Percentiles rank a stretch among this genome's conserved stretches.
phyloP scores from a whole-genome alignment of 2,797 vertebrate species.

The Phylloscopus collybita region DNA sequence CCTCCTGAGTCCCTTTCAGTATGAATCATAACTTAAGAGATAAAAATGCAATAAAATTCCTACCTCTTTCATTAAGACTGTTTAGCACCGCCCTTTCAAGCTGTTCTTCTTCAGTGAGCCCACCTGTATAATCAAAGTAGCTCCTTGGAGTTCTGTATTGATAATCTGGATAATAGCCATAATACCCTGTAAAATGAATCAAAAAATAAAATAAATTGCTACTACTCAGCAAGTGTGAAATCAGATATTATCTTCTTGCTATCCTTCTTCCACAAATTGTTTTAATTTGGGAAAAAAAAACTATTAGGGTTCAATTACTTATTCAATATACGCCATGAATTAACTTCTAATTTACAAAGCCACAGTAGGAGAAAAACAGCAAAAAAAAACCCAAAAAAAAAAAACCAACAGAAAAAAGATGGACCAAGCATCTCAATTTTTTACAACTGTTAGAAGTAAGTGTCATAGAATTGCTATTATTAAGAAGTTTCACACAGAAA shows the following conservation, averaged over 20 bases:
- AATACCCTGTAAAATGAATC: conserved; percentile 49
- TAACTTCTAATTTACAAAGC: not conserved
- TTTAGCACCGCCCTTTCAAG: conserved; percentile 85
- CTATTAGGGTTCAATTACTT: not conserved
- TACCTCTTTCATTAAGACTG: conserved; percentile 87
- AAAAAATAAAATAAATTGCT: not conserved
- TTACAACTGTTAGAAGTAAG: not conserved
- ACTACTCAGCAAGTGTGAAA: not conserved
- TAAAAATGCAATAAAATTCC: not conserved
- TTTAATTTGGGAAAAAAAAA: not conserved
- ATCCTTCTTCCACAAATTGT: not conserved
- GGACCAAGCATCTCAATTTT: not conserved
- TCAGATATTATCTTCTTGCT: not conserved
- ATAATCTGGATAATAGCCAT: conserved; percentile 29
- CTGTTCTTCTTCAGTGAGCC: conserved; percentile 90
- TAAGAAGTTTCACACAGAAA: not conserved
- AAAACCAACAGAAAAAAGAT: not conserved
- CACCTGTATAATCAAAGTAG: conserved; percentile 79
- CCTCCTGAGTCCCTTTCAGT: not conserved
- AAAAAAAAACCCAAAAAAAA: not conserved
- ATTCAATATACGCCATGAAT: not conserved
- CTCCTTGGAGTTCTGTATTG: not conserved
- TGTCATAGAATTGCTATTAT: not conserved
- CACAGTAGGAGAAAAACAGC: not conserved
- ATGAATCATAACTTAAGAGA: not conserved